These are phyloP conservation scores for Heterodera filipjevi DNA, from an alignment of 2,888 invertebrate species.

Conservation along the genomic window DNA sequence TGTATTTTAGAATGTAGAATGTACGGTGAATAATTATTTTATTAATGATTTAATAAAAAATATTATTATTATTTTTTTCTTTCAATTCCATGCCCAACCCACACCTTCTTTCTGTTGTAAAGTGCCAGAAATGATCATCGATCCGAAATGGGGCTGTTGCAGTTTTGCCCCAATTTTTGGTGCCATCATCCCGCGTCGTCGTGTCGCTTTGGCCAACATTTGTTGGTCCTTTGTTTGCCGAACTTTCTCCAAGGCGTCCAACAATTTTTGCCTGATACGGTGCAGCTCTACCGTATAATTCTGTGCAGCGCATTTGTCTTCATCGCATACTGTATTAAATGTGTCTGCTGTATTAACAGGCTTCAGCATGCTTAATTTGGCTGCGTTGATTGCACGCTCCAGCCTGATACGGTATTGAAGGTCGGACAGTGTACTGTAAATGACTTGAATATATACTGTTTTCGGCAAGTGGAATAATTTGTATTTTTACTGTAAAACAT, in stretches of 20 bases:
- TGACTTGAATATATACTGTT: not conserved
- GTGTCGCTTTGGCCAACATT: slow-evolving; percentile 18
- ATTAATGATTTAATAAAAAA: no score
- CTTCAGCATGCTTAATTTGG: not conserved
- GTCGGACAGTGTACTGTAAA: slow-evolving; percentile 27
- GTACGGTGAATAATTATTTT: no score
- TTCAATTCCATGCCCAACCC: not conserved
- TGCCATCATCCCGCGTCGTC: not conserved
- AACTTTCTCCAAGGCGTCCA: slow-evolving; percentile 17
- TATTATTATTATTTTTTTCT: no score
- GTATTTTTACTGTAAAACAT: no score
- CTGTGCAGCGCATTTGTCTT: not conserved
- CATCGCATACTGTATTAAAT: not conserved
- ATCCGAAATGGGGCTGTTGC: slow-evolving; percentile 46
- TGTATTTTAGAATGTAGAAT: no score
- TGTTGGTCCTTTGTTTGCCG: slow-evolving; percentile 18
- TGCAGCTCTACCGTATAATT: not conserved
- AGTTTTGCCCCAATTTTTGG: slow-evolving; percentile 21
- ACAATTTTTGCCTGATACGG: slow-evolving; percentile 8
- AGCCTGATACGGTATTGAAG: slow-evolving; percentile 31
- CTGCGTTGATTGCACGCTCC: slow-evolving; percentile 30
- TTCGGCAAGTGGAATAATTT: not conserved
- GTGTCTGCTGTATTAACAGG: not conserved
- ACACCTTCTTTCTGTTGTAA: slow-evolving; percentile 10
- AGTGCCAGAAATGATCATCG: slow-evolving; percentile 43